Evolutionary conservation across 2,797 vertebrate genomes (phyloP), one percentile per base, ranked within the genome.

Genomic region (Gymnothorax javanicus): DNA sequence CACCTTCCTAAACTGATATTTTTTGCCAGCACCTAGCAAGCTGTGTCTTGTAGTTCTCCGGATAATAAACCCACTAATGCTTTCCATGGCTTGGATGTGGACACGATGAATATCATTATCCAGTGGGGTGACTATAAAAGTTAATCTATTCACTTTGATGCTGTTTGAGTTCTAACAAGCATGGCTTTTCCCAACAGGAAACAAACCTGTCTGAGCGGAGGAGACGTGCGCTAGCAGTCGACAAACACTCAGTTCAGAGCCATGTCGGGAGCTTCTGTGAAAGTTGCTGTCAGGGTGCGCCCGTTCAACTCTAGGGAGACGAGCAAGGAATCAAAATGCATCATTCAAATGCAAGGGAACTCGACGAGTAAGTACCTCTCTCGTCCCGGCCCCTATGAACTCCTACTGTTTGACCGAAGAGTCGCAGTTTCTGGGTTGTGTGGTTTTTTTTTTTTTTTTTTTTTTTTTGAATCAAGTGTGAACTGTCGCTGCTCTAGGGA

Each of bases 261-360:
- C 90, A 99, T 99, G 99, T 99, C 99, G 43, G 98, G 98, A 88
- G 99, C 99, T 33, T 99, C 99, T 0, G 99, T 99, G 91, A 99
- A 99, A 95, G 99, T 99, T 87, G 98, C 98, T 67, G 99, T 99
- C 83, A 96, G 99, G 60, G 98, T 99, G 77, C 96, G 99, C 83
- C 99, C 99, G 90, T 99, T 99, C 95, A 99, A 99, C 89, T 96
- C 98, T 86, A 97, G 99, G 90, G 99, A 99, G 92, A 97, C 92
- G 86, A 92, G 97, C 96, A 99, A 99, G 91, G 99, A 99, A 0
- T 99, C 98, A 87, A 99, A 99, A 95, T 99, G 99, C 94, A 99
- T 99, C 93, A 99, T 99, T 93, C 98, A 99, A 95, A 99, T 99
- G 99, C 98, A 99, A 94, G 99, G 99, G 94, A 99, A 97, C 94